Conservation (phyloP, 2,888 invertebrate genomes). For the Tachystola acroxantha region DNA sequence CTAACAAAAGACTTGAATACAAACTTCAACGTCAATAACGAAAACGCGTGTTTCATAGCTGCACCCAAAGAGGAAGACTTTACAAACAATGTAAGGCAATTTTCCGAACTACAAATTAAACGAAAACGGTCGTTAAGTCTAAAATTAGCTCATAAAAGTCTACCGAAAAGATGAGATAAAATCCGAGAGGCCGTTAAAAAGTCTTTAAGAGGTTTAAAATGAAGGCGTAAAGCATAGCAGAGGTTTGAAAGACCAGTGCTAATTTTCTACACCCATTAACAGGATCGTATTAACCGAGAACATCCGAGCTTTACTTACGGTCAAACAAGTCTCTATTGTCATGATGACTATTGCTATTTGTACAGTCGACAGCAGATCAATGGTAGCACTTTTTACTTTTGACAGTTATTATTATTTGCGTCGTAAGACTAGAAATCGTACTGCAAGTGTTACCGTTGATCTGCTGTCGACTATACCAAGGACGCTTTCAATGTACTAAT, state of each 20-base stretch:
- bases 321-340: conserved; percentile 52
- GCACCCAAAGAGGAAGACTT: not conserved
- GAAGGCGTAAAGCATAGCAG: conserved; percentile 53
- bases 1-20: conserved; percentile 1
- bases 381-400: no score
- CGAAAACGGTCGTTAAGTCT: conserved; percentile 8
- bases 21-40: not conserved
- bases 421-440: no score
- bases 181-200: conserved; percentile 24
- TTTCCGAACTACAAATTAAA: conserved; percentile 3
- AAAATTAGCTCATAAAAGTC: conserved; percentile 25
- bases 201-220: conserved; percentile 44
- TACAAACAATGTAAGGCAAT: not conserved
- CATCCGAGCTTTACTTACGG: conserved; percentile 35
- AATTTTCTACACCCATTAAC: conserved; percentile 59
- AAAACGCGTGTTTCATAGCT: not conserved
- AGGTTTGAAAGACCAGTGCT: conserved; percentile 46
- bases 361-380: no score
- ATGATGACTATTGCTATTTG: conserved; percentile 29
- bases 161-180: conserved; percentile 20
- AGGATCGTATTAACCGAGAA: conserved; percentile 41
- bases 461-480: no score
- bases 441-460: no score
- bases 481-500: conserved; percentile 31
- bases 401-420: no score